Evolutionary conservation across 23 tunicate species (phyloP), one percentile per base, ranked within the genome.

Genomic region (Pegea sp.): DNA sequence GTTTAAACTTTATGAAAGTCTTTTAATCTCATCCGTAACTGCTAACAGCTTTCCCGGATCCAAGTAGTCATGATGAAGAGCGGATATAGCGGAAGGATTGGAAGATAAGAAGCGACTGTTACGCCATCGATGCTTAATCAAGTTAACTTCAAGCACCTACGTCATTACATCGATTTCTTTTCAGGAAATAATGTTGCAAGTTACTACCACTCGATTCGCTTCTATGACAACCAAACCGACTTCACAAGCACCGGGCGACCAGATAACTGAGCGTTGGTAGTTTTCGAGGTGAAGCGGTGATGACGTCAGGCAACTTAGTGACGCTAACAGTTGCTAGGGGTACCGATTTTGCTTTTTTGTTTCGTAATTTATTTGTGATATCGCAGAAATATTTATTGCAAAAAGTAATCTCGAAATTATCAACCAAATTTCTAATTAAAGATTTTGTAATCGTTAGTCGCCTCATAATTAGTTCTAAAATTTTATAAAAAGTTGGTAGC

Each of bases 221-320:
- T 44, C 34, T 72, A 81, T 53, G 93, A 81, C 31, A 30, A 30
- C 8, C 23, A 65, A 21, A 52, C 56, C 60, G 93, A 81, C 24
- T 72, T 34, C 54, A 44, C 72, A 0, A 71, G 72, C 52, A 71
- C 48, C 30, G 62, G 66, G 13, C 72, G 93, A 49, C 72, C 93
- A 1, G 93, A 81, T 57, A 16, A 30, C 11, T 46, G 22, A 11
- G 93, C 49, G 93, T 80, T 11, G 93, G 81, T 31, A 70, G 80
- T 26, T 70, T 33, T 20, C 70, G 70, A 43, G 77, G 92, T 70
- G 54, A 57, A 26, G 4, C 22, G 2, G 22, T 2, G 3, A 3
- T 6, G n/a, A n/a, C n/a, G n/a, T n/a, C n/a, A n/a, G n/a, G n/a
- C 56, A 51, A n/a, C 24, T 22, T n/a, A 51, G 11, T 51, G 8